Evolutionary conservation across 2,888 invertebrate species (phyloP).

Genomic region (Sthenelais limicola): DNA sequence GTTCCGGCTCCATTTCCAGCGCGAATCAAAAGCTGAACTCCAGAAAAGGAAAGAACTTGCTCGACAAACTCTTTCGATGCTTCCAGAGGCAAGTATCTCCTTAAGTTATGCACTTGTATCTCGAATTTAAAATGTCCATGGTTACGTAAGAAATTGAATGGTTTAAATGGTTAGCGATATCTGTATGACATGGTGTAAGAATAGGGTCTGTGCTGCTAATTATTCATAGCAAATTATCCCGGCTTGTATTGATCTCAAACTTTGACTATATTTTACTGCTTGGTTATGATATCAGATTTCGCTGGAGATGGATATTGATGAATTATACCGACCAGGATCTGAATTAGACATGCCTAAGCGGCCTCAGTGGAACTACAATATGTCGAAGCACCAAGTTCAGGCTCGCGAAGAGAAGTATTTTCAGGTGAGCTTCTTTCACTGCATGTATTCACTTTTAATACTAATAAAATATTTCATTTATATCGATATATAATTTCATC

Average conservation of each 20-base stretch:
- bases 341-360: constrained; percentile 79
- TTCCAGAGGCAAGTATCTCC: constrained; percentile 56
- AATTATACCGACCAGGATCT: constrained; percentile 63
- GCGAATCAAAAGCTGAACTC: constrained; percentile 84
- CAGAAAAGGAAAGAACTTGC: constrained; percentile 81
- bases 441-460: background rate
- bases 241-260: background rate
- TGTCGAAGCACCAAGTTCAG: constrained; percentile 82
- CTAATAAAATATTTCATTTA: constrained; percentile 37
- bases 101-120: too few species aligned
- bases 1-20: constrained; percentile 87
- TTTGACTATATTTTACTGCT: too few species aligned
- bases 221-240: background rate
- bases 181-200: too few species aligned
- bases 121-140: background rate
- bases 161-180: background rate
- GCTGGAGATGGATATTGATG: constrained; percentile 64
- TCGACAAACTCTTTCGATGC: constrained; percentile 52
- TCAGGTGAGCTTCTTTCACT: constrained; percentile 55
- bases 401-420: constrained; percentile 88
- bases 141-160: background rate
- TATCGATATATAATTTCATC: constrained; percentile 2
- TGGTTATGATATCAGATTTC: constrained; percentile 56
- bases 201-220: background rate
- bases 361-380: constrained; percentile 87